phyloP scores from a whole-genome alignment of 2,797 vertebrate genomes.

The Tenualosa thibaudeaui region DNA sequence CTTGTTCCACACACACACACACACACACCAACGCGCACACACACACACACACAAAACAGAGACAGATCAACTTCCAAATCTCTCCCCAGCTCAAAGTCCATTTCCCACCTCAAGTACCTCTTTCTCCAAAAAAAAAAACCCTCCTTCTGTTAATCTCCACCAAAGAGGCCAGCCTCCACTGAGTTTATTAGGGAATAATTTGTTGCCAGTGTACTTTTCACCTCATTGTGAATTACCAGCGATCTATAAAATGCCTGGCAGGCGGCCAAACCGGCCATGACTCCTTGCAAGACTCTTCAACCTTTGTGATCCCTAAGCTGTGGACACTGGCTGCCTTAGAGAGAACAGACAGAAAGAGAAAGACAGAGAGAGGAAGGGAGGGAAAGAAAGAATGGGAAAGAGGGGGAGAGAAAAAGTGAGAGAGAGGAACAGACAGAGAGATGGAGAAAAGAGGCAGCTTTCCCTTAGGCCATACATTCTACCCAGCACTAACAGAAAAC shows the following conservation, averaged over 20 bases:
- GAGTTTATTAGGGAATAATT: slow-evolving; percentile 58
- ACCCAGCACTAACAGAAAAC: slow-evolving; percentile 26
- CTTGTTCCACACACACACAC: slow-evolving; percentile 17
- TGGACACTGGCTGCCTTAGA: slow-evolving; percentile 42
- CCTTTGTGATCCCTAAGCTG: slow-evolving; percentile 39
- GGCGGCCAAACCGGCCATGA: slow-evolving; percentile 51
- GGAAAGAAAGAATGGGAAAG: not conserved
- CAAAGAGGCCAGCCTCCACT: slow-evolving; percentile 22
- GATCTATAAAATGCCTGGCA: slow-evolving; percentile 59
- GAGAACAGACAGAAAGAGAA: slow-evolving; percentile 28
- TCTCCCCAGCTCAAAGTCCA: slow-evolving; percentile 6
- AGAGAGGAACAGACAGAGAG: not conserved
- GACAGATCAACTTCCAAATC: slow-evolving; percentile 24
- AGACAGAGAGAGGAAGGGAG: not conserved
- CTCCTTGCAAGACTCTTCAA: slow-evolving; percentile 27
- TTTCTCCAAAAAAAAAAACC: not conserved
- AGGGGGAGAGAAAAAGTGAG: not conserved
- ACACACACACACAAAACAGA: slow-evolving; percentile 11
- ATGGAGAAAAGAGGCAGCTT: slow-evolving; percentile 12
- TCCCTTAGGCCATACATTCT: slow-evolving; percentile 53
- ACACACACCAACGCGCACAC: slow-evolving; percentile 10
- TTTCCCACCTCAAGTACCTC: slow-evolving; percentile 15
- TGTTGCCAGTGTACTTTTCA: slow-evolving; percentile 59
- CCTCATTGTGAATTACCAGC: slow-evolving; percentile 60
- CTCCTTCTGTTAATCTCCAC: slow-evolving; percentile 29